Conservation (phyloP, 2,113 vertebrate species). For the Mormyrus iriodes region DNA sequence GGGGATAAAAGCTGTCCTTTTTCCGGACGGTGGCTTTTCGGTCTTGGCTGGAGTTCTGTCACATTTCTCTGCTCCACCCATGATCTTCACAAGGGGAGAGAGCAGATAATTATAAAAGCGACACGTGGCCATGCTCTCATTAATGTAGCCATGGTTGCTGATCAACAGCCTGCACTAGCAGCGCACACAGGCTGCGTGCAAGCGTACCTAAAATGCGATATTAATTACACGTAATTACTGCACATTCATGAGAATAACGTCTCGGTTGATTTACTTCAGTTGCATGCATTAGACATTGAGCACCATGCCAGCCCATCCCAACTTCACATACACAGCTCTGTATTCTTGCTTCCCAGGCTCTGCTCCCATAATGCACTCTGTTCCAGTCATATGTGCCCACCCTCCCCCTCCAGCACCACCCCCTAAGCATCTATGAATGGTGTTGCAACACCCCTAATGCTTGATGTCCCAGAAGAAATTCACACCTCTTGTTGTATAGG, state of each 20-base stretch:
- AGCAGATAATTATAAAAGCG: not conserved
- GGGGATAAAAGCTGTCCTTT: not conserved
- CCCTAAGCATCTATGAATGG: too few species aligned
- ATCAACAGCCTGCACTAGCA: not conserved
- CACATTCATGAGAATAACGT: not conserved
- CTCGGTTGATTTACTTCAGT: not conserved
- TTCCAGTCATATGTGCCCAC: not conserved
- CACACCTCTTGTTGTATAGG: too few species aligned
- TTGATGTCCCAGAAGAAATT: too few species aligned
- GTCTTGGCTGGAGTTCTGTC: not conserved
- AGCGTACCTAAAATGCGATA: not conserved
- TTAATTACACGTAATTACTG: not conserved
- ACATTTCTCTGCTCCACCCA: not conserved
- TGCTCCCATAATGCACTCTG: not conserved
- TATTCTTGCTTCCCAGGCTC: not conserved
- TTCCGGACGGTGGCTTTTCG: not conserved
- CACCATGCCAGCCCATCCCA: not conserved
- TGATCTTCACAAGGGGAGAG: not conserved
- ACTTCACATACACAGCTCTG: not conserved
- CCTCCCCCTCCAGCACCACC: too few species aligned
- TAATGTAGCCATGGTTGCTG: not conserved
- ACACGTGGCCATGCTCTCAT: not conserved
- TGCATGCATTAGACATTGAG: not conserved
- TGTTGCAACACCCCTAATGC: too few species aligned
- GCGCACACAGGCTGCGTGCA: not conserved